These are phyloP conservation scores for Anisognathus igniventris DNA, from an alignment of 2,797 vertebrate species.

Conservation along the genomic window DNA sequence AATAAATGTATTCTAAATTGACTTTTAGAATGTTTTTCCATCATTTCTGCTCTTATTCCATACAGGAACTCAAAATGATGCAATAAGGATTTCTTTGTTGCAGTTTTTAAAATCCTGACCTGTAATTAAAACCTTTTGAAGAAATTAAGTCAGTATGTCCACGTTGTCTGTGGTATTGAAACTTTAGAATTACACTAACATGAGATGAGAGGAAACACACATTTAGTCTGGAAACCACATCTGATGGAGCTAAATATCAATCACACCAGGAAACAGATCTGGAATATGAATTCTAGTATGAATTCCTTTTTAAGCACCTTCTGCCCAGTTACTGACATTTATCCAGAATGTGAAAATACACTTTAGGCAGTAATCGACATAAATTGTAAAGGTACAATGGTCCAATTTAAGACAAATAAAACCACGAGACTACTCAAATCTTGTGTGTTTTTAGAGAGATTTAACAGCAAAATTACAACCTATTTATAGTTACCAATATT, in stretches of 20 bases:
- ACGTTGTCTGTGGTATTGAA: not conserved
- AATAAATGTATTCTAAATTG: not conserved
- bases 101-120: not conserved
- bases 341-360: not conserved
- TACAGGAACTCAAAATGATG: not conserved
- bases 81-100: not conserved
- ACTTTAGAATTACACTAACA: not conserved
- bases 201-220: fast-evolving
- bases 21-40: not conserved
- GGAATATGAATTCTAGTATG: not conserved
- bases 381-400: not conserved
- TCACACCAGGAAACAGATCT: not conserved
- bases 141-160: not conserved
- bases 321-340: not conserved
- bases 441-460: not conserved
- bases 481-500: not conserved
- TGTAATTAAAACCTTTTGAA: not conserved
- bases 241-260: not conserved
- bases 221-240: not conserved
- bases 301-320: not conserved
- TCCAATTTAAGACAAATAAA: not conserved
- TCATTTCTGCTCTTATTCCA: not conserved
- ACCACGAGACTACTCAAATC: not conserved
- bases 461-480: not conserved
- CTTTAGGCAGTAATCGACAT: not conserved